Evolutionary conservation across 2,888 invertebrate genomes (phyloP).

Genomic region (Phengaris arion): DNA sequence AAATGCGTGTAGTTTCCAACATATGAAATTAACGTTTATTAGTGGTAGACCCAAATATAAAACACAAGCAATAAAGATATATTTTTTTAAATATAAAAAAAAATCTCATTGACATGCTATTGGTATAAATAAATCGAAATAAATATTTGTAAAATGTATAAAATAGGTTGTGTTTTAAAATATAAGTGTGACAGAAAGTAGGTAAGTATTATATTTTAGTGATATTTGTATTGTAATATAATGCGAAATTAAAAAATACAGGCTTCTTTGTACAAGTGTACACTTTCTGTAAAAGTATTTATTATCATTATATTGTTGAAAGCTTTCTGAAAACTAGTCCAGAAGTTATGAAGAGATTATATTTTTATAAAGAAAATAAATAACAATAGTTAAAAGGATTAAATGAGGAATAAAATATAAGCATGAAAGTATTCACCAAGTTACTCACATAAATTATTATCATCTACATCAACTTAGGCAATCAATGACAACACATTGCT

Average conservation of each 20-base stretch:
- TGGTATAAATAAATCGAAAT: not conserved
- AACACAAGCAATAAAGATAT: not conserved
- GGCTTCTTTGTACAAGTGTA: not conserved
- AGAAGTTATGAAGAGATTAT: not conserved
- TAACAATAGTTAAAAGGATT: not conserved
- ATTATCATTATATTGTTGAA: not conserved
- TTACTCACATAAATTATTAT: too few relatives aligned
- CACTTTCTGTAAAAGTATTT: not conserved
- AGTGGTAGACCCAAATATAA: not conserved
- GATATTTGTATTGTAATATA: not conserved
- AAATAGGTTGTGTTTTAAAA: constrained; percentile 8
- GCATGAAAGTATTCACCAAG: too few relatives aligned
- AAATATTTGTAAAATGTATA: not conserved
- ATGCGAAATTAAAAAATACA: not conserved
- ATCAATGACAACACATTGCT: not conserved
- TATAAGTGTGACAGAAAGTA: not conserved
- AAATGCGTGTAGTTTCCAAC: not conserved
- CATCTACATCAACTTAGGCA: too few relatives aligned
- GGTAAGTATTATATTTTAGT: constrained; percentile 2
- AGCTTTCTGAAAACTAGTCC: not conserved
- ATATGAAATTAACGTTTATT: not conserved
- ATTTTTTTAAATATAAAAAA: not conserved
- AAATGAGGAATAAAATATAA: not conserved
- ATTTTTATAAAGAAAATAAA: not conserved
- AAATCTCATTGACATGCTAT: not conserved